Percentiles rank a stretch among this genome's conserved stretches.
Evolutionary conservation across 2,888 invertebrate species (phyloP).

Genomic region (Nephrotoma guestfalica): DNA sequence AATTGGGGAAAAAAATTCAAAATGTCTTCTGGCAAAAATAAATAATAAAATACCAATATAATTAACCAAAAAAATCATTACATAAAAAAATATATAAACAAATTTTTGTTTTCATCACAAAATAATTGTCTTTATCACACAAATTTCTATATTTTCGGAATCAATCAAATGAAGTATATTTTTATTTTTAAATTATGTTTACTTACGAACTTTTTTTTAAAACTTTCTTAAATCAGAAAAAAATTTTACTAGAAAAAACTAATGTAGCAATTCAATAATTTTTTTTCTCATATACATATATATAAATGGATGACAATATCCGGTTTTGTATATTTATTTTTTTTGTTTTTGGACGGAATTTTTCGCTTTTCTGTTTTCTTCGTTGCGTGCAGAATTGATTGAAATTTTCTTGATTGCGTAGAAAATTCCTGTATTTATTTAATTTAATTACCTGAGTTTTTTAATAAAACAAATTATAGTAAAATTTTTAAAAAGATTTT

Average conservation of each 20-base stretch:
- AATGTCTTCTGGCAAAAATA: constrained; percentile 2
- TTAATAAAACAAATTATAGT: constrained; percentile 6
- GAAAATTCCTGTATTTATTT: background rate
- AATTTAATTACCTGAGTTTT: constrained; percentile 5
- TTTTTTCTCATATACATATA: background rate
- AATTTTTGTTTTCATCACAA: background rate
- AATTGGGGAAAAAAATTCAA: background rate
- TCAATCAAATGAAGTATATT: background rate
- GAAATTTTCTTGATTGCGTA: background rate
- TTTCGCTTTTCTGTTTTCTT: background rate
- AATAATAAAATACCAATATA: background rate
- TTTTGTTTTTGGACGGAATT: background rate
- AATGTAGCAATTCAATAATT: background rate
- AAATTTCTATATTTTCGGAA: background rate
- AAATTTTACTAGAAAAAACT: background rate
- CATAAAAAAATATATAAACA: background rate
- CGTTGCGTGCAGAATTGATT: background rate
- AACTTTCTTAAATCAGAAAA: background rate
- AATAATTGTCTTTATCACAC: background rate
- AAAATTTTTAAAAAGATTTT: constrained; percentile 6
- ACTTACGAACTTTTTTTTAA: background rate
- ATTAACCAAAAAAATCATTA: background rate
- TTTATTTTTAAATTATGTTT: background rate
- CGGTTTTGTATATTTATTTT: background rate
- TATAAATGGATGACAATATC: constrained; percentile 7